Conservation (phyloP, 2,113 vertebrate species). For the Lepus timidus region DNA sequence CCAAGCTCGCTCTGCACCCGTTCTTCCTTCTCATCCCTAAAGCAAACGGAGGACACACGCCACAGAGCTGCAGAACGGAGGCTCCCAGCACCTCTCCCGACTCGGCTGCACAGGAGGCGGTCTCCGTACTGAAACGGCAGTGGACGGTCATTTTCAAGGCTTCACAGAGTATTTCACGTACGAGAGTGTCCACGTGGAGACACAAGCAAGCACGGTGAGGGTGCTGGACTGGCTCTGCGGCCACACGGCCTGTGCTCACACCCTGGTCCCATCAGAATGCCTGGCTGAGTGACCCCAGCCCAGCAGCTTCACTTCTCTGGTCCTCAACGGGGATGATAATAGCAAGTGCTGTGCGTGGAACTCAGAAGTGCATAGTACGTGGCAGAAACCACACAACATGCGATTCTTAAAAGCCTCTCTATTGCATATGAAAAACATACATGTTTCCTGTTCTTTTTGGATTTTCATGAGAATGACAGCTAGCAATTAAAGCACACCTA, state of each 20-base stretch:
- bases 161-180: background rate
- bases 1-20: conserved; percentile 15
- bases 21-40: background rate
- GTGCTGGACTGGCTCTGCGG: background rate
- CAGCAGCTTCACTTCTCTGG: background rate
- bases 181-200: background rate
- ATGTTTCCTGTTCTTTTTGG: background rate
- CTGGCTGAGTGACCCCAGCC: background rate
- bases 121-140: background rate
- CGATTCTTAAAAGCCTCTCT: background rate
- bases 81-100: conserved; percentile 44
- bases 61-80: conserved; percentile 11
- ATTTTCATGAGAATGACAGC: conserved; percentile 31
- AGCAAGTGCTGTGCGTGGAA: background rate
- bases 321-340: background rate
- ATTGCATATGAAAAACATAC: conserved; percentile 9
- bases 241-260: background rate
- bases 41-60: background rate
- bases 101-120: background rate
- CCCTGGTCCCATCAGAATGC: background rate
- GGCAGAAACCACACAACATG: background rate
- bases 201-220: background rate
- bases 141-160: background rate
- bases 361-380: background rate
- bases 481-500: conserved; percentile 40